These are phyloP conservation scores for Digitonthophagus gazella DNA, from an alignment of 2,888 invertebrate genomes.

Conservation along the genomic window DNA sequence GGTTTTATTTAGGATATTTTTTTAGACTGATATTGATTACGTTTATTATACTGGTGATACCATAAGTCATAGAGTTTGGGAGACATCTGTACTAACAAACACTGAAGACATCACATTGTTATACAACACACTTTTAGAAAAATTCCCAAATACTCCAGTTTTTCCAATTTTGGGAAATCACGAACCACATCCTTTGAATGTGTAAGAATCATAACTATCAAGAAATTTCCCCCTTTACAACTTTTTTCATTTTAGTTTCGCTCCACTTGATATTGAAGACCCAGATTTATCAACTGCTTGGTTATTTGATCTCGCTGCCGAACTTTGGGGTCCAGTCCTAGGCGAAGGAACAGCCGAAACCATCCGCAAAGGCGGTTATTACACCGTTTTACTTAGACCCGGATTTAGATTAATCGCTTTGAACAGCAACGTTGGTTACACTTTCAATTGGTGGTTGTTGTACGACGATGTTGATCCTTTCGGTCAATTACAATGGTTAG, in stretches of 20 bases:
- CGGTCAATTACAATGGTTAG: conserved; percentile 79
- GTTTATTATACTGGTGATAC: conserved; percentile 86
- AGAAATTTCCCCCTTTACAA: too few relatives aligned
- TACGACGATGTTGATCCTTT: conserved; percentile 68
- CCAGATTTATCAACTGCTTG: conserved; percentile 60
- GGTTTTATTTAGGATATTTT: background rate
- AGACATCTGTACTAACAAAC: conserved; percentile 67
- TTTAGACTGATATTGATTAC: conserved; percentile 49
- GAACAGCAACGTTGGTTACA: conserved; percentile 80
- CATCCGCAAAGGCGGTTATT: conserved; percentile 71
- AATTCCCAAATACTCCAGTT: conserved; percentile 56
- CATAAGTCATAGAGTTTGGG: conserved; percentile 84
- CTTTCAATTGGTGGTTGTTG: conserved; percentile 61
- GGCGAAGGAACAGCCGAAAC: conserved; percentile 61
- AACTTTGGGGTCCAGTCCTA: conserved; percentile 72
- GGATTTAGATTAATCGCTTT: conserved; percentile 75
- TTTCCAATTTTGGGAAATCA: conserved; percentile 69
- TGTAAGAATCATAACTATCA: conserved; percentile 40
- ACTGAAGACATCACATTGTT: conserved; percentile 57
- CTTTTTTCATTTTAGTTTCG: conserved; percentile 36
- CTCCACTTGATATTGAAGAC: conserved; percentile 31
- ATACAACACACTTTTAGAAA: conserved; percentile 46
- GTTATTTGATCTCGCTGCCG: conserved; percentile 73
- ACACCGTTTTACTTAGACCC: conserved; percentile 63
- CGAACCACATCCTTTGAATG: conserved; percentile 72